phyloP scores from a whole-genome alignment of 2,797 vertebrate genomes.

The Chromobotia macracanthus region DNA sequence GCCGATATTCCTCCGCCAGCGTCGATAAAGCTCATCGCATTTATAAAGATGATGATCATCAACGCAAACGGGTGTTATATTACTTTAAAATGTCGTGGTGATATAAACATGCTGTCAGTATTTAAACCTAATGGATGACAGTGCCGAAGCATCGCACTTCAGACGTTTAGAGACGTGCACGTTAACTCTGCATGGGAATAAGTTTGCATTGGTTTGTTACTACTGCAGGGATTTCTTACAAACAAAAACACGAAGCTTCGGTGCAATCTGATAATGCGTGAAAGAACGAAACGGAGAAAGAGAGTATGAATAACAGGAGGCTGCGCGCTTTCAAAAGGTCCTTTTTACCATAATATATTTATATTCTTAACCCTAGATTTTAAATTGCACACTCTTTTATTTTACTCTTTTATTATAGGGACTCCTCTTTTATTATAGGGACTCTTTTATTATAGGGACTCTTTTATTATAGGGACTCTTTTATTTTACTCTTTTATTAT shows the following conservation, averaged over 20 bases:
- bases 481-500: too few species aligned
- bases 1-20: conserved; percentile 50
- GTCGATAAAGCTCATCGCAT: conserved; percentile 7
- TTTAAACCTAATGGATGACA: neutral
- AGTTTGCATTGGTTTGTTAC: neutral
- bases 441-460: too few species aligned
- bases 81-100: neutral
- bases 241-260: neutral
- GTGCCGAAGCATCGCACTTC: neutral
- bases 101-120: neutral
- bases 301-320: neutral
- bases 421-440: too few species aligned
- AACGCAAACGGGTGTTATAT: neutral
- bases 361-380: too few species aligned
- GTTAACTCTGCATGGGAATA: neutral
- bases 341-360: too few species aligned
- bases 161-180: too few species aligned
- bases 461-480: too few species aligned
- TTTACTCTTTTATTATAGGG: too few species aligned
- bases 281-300: too few species aligned
- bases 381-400: too few species aligned
- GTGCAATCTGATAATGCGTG: neutral
- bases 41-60: neutral
- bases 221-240: neutral
- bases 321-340: too few species aligned